Conservation (phyloP, 2,888 invertebrate genomes). For the Kuschelorhynchus macadamiae region DNA sequence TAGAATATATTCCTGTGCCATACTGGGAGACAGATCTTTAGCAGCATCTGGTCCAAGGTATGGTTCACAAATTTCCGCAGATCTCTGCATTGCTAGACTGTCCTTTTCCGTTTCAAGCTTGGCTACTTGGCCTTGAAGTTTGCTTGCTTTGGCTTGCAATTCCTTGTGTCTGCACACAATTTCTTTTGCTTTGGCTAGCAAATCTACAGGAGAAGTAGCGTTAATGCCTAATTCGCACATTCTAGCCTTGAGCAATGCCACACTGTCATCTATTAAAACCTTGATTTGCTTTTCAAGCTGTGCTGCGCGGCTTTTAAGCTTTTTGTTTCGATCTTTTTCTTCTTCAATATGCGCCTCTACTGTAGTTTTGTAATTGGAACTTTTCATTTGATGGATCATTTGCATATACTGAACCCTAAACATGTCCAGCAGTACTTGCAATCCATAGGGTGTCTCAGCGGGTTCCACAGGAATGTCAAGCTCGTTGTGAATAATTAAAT, state of each 20-base stretch:
- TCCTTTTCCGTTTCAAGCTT: constrained; percentile 84
- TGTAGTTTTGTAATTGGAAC: constrained; percentile 79
- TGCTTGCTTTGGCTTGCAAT: constrained; percentile 88
- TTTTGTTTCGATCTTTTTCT: constrained; percentile 84
- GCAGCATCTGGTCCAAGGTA: constrained; percentile 73
- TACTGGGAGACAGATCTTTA: constrained; percentile 75
- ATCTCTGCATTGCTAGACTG: constrained; percentile 78
- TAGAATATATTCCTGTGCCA: constrained; percentile 86
- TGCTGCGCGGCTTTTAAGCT: constrained; percentile 86
- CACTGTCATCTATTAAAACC: constrained; percentile 92
- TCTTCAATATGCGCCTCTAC: constrained; percentile 84
- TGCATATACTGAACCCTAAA: constrained; percentile 89
- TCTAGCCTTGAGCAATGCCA: constrained; percentile 87
- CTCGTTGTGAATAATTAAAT: constrained; percentile 82
- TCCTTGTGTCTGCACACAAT: constrained; percentile 95
- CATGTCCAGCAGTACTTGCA: constrained; percentile 89
- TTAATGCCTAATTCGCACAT: constrained; percentile 94
- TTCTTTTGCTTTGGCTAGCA: constrained; percentile 89
- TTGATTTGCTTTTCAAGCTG: constrained; percentile 95
- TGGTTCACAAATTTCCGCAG: constrained; percentile 83
- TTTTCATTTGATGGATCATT: constrained; percentile 87
- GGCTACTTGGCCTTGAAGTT: constrained; percentile 86
- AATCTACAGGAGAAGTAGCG: constrained; percentile 87
- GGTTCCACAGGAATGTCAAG: constrained; percentile 86
- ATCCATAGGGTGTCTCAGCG: constrained; percentile 84